Evolutionary conservation across 2,888 invertebrate genomes (phyloP).

Genomic region (Phymatocera aterrima): DNA sequence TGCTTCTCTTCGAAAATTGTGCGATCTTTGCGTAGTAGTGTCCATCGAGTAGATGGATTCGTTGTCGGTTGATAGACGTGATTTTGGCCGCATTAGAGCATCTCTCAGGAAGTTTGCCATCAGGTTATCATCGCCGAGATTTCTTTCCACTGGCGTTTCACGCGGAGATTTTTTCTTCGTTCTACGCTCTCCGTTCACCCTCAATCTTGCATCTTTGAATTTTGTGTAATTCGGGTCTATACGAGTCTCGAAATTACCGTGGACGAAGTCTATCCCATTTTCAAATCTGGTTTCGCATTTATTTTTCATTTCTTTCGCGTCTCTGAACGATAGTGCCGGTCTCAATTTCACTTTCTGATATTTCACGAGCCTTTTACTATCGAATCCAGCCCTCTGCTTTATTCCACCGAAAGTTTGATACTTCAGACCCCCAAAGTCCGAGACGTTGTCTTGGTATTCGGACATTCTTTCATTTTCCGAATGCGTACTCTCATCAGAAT

Average conservation of each 20-base stretch:
- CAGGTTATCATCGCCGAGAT: slow-evolving; percentile 44
- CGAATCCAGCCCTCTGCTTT: slow-evolving; percentile 50
- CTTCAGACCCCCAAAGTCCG: slow-evolving; percentile 57
- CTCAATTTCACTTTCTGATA: slow-evolving; percentile 41
- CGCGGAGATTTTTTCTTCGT: slow-evolving; percentile 19
- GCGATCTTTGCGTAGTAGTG: not conserved
- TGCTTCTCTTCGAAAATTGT: not conserved
- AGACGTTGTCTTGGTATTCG: slow-evolving; percentile 24
- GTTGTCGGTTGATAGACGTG: slow-evolving; percentile 44
- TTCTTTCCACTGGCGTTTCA: slow-evolving; percentile 11
- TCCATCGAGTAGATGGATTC: slow-evolving; percentile 47
- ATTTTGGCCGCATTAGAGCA: slow-evolving; percentile 39
- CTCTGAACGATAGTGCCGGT: slow-evolving; percentile 32
- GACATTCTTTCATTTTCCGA: slow-evolving; percentile 59
- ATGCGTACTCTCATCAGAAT: slow-evolving; percentile 73
- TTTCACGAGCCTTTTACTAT: slow-evolving; percentile 27
- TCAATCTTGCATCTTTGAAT: slow-evolving; percentile 3
- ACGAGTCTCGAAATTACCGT: slow-evolving; percentile 15
- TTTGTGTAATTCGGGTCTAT: slow-evolving; percentile 32
- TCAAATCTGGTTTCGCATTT: not conserved
- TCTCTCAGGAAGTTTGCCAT: slow-evolving; percentile 44
- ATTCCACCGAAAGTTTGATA: slow-evolving; percentile 67
- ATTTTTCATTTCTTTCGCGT: slow-evolving; percentile 8
- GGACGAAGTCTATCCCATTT: not conserved
- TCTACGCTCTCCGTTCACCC: not conserved